These are phyloP conservation scores for Drosophila bocqueti DNA, from an alignment of 1,140 invertebrate genomes.

Conservation along the genomic window DNA sequence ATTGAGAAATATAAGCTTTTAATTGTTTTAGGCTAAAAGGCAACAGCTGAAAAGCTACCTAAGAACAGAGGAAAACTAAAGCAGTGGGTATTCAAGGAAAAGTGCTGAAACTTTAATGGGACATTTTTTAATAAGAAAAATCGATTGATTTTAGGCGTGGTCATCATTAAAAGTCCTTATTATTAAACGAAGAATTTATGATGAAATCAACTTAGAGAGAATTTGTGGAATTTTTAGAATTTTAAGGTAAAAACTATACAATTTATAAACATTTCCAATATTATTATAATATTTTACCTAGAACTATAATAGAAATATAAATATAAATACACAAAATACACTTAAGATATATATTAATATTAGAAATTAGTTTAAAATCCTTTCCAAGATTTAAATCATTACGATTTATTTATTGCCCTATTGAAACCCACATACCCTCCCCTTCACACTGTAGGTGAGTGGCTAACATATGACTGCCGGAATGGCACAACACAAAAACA, in stretches of 20 bases:
- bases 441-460: constrained; percentile 11
- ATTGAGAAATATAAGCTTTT: constrained; percentile 6
- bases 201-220: not conserved
- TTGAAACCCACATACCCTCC: not conserved
- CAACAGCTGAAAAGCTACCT: not conserved
- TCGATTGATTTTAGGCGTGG: not conserved
- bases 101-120: not conserved
- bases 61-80: not conserved
- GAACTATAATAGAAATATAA: no score
- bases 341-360: no score
- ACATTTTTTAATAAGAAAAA: not conserved
- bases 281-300: no score
- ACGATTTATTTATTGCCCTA: no score
- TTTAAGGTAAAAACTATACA: no score
- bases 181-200: not conserved
- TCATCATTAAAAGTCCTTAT: not conserved
- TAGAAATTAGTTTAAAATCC: no score
- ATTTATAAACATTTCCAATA: no score
- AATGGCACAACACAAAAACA: constrained; percentile 40
- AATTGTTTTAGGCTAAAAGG: constrained; percentile 18
- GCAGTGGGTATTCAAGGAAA: not conserved
- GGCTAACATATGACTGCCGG: constrained; percentile 52
- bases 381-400: no score
- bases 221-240: not conserved
- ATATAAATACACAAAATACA: no score